phyloP scores from a whole-genome alignment of 2,888 invertebrate genomes.

The Aporophyla lueneburgensis region DNA sequence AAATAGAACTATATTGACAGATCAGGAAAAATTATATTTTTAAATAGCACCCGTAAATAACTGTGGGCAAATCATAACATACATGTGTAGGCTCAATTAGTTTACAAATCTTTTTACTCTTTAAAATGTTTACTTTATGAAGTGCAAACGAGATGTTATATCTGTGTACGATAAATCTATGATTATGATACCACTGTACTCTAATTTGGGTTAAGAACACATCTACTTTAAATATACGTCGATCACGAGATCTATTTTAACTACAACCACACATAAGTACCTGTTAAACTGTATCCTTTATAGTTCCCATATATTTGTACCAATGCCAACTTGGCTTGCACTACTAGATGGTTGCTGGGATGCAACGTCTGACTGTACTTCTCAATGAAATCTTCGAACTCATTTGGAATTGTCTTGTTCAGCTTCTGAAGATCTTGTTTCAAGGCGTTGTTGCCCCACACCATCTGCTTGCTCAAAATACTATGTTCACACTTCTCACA shows the following conservation, averaged over 20 bases:
- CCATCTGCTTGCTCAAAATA: constrained; percentile 91
- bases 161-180: constrained; percentile 1
- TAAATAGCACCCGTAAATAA: neutral
- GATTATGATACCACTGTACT: neutral
- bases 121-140: constrained; percentile 16
- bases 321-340: constrained; percentile 93
- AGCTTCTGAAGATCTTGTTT: constrained; percentile 90
- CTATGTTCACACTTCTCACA: constrained; percentile 92
- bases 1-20: too few relatives aligned
- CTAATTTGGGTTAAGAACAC: constrained; percentile 31
- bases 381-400: constrained; percentile 92
- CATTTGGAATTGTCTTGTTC: constrained; percentile 88
- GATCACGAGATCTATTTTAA: constrained; percentile 41
- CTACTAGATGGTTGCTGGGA: constrained; percentile 92
- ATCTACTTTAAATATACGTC: constrained; percentile 20
- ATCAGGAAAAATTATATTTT: too few relatives aligned
- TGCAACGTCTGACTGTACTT: constrained; percentile 92
- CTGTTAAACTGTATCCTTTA: constrained; percentile 89
- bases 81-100: neutral
- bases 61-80: neutral
- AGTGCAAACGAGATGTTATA: neutral
- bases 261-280: constrained; percentile 76
- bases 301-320: constrained; percentile 93
- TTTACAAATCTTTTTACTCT: neutral
- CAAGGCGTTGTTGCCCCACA: constrained; percentile 91